Conservation (phyloP, 2,797 vertebrate genomes). For the Varecia variegata region DNA sequence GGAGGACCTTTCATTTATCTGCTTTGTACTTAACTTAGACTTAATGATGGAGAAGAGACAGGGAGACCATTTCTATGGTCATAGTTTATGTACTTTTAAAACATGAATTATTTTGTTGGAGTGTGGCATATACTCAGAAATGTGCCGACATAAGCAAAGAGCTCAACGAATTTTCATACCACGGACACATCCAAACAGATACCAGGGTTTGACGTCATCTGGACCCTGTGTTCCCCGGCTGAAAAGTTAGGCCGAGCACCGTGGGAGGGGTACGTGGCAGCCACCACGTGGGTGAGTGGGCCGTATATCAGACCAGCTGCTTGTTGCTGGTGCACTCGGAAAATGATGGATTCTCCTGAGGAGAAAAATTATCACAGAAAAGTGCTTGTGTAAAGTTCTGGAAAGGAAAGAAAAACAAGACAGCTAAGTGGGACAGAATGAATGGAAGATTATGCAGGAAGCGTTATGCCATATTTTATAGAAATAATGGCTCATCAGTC, state of each 20-base stretch:
- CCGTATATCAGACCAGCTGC: neutral
- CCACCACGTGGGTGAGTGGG: neutral
- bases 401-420: slow-evolving; percentile 64
- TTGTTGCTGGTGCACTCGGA: neutral
- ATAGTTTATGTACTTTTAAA: neutral
- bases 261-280: neutral
- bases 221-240: neutral
- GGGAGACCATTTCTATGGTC: neutral
- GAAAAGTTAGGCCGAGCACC: neutral
- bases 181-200: neutral
- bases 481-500: neutral
- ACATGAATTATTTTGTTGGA: neutral
- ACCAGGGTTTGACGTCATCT: neutral
- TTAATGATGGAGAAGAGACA: neutral
- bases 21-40: neutral
- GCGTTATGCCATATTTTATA: neutral
- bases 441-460: slow-evolving; percentile 21
- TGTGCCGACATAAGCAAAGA: neutral
- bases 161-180: neutral
- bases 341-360: slow-evolving; percentile 42
- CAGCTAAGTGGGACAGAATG: neutral
- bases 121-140: neutral
- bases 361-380: slow-evolving; percentile 25
- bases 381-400: neutral
- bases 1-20: neutral